These are phyloP conservation scores for Enteromius treurensis DNA, from an alignment of 2,797 vertebrate species.

Conservation along the genomic window DNA sequence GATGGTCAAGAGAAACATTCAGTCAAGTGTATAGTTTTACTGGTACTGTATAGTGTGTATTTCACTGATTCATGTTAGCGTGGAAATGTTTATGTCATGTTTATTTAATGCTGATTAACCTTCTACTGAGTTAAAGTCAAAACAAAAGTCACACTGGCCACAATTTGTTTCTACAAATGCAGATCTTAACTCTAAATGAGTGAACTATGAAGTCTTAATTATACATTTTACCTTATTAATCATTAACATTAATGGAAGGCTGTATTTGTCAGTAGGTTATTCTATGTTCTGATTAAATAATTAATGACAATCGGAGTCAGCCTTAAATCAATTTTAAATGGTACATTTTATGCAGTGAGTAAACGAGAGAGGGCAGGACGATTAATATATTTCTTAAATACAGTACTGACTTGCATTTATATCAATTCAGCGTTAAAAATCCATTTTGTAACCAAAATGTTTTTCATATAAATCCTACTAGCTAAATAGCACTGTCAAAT, in stretches of 20 bases:
- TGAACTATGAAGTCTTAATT: background rate
- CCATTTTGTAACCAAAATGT: background rate
- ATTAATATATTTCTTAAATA: background rate
- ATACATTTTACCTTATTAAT: background rate
- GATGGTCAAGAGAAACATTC: background rate
- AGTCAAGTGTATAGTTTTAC: background rate
- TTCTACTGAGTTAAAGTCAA: background rate
- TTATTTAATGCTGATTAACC: background rate
- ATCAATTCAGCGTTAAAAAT: background rate
- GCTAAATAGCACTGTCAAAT: background rate
- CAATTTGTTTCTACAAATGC: background rate
- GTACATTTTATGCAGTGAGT: background rate
- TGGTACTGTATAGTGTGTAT: background rate
- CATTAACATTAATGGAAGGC: background rate
- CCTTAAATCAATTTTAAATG: background rate
- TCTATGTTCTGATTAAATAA: background rate
- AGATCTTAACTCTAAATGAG: background rate
- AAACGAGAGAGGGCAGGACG: background rate
- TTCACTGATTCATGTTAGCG: background rate
- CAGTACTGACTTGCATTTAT: background rate
- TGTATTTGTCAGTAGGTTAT: constrained; percentile 7
- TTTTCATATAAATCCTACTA: background rate
- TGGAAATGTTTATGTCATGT: background rate
- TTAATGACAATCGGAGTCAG: background rate
- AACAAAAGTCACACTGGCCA: background rate